Evolutionary conservation across 2,888 invertebrate genomes (phyloP), one percentile per base, ranked within the genome.

Genomic region (Lampropteryx suffumata): DNA sequence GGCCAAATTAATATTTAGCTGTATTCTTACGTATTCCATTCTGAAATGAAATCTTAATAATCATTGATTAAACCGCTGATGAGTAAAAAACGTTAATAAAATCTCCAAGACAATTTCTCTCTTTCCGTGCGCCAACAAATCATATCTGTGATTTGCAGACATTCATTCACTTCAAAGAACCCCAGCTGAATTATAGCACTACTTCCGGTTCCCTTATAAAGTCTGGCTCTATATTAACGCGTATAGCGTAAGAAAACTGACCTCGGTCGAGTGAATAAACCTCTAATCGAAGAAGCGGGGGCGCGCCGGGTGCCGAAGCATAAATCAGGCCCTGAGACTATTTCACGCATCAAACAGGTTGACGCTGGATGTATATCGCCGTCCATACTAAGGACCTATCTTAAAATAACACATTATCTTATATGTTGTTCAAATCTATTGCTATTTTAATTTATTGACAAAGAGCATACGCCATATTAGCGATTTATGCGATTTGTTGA

Each of bases 251-350:
- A 80, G 81, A 84, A 87, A 85, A 88, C 84, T 87, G 86, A 88
- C 87, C 87, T 87, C 86, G 78, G 79, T 73, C 76, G 83, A 84
- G 76, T 85, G 86, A 82, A 86, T 85, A 86, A 84, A 87, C 77
- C 79, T 82, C 76, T 84, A 81, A 84, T 84, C 79, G 81, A 78
- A 81, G 71, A 27, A 9, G 69, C 73, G 71, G 70, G 72, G 79
- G 73, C 71, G 73, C 75, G 72, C 66, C 64, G 65, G 72, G 71
- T 75, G 75, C 78, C 73, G 67, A 61, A 65, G 84, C 82, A 89
- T 89, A 89, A 89, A 89, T 89, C 89, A 89, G 86, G 64, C 84
- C 79, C 83, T 17, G 32, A n/a, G 9, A 4, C 3, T 2, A 28
- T 2, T 12, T 37, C 24, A 42, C 42, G 37, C 12, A 7, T 9